Conservation (phyloP, 2,797 vertebrate genomes). For the Melanotaenia maccullochi region DNA sequence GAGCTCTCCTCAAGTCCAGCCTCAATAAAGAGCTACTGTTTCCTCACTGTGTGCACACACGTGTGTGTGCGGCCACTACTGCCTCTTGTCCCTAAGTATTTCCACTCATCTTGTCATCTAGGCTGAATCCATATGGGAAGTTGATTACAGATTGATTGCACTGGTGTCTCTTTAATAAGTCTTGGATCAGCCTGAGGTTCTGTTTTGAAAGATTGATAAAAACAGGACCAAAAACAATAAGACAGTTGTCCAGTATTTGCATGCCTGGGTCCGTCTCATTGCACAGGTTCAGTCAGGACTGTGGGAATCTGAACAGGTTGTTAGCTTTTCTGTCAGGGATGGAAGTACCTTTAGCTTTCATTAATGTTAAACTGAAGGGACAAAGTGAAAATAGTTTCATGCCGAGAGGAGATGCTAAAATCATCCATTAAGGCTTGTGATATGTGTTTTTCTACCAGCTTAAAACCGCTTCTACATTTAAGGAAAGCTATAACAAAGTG, state of each 20-base stretch:
- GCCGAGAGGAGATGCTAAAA: background rate
- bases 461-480: background rate
- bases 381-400: background rate
- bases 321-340: constrained; percentile 1
- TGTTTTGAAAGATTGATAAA: constrained; percentile 56
- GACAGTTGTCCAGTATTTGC: constrained; percentile 45
- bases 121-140: constrained; percentile 72
- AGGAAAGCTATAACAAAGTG: background rate
- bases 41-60: constrained; percentile 44
- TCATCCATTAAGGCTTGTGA: background rate
- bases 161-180: constrained; percentile 61
- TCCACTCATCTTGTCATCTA: constrained; percentile 72
- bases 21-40: constrained; percentile 81
- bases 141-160: constrained; percentile 79
- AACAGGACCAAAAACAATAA: constrained; percentile 51
- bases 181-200: constrained; percentile 49
- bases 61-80: constrained; percentile 60
- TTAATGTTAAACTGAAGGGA: background rate
- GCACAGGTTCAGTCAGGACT: constrained; percentile 5
- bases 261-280: constrained; percentile 13
- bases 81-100: constrained; percentile 67
- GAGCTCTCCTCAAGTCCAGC: constrained; percentile 60
- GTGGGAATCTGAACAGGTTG: constrained; percentile 17
- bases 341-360: background rate
- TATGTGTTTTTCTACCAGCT: background rate